Evolutionary conservation across 1,140 invertebrate species (phyloP).

Genomic region (Drosophila obscura): DNA sequence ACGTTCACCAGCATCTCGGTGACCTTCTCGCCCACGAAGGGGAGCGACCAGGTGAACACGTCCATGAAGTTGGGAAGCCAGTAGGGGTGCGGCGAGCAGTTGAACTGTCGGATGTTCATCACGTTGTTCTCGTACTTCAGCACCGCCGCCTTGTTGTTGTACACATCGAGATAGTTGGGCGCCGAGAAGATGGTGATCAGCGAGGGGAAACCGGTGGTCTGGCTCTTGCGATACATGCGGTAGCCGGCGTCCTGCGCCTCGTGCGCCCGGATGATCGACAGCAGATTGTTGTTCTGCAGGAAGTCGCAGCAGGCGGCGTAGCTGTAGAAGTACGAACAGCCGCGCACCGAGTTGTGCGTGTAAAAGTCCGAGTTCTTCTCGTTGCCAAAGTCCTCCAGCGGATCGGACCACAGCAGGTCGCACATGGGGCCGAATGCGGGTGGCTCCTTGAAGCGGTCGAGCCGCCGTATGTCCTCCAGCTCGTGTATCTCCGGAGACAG

Average conservation of each 20-base stretch:
- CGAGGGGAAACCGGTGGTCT: conserved; percentile 99
- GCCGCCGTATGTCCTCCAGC: conserved; percentile 98
- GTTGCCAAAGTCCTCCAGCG: conserved; percentile 99
- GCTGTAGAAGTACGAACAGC: conserved; percentile 99
- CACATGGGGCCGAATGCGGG: conserved; percentile 99
- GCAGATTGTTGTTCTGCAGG: conserved; percentile 99
- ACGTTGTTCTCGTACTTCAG: conserved; percentile 99
- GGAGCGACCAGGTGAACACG: conserved; percentile 99
- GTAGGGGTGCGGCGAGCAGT: conserved; percentile 99
- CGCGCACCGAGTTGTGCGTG: conserved; percentile 99
- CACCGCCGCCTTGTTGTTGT: conserved; percentile 99
- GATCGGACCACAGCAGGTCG: conserved; percentile 99
- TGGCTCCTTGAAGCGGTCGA: conserved; percentile 99
- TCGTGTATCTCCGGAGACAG: conserved; percentile 99
- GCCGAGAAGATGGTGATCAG: conserved; percentile 99
- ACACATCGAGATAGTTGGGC: conserved; percentile 99
- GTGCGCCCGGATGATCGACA: conserved; percentile 99
- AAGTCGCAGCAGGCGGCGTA: conserved; percentile 99
- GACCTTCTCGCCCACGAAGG: conserved; percentile 99
- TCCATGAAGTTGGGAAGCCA: conserved; percentile 99
- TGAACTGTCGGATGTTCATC: conserved; percentile 99
- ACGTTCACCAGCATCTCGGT: conserved; percentile 99
- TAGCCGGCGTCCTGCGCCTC: conserved; percentile 99
- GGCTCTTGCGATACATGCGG: conserved; percentile 99
- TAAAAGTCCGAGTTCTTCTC: conserved; percentile 99